Evolutionary conservation across 2,888 invertebrate species (phyloP), one percentile per base, ranked within the genome.

Genomic region (Unio pictorum): DNA sequence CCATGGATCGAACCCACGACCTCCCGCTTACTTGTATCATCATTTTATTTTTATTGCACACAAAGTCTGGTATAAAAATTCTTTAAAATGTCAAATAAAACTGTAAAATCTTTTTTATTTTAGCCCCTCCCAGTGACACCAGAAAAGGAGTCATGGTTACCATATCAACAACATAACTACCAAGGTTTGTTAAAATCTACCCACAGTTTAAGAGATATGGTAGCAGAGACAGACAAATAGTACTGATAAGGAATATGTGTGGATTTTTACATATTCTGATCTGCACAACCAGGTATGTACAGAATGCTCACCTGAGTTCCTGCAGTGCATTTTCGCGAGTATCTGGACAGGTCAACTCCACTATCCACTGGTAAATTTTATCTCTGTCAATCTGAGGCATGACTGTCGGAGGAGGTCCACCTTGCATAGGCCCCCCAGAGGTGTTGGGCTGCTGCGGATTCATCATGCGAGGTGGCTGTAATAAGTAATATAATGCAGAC

Each of bases 271-370:
- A 59, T 26, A 59, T 59, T 59, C 26, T n/a, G 45, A 34, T 54
- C 45, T 61, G 23, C 45, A 67, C 20, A 34, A 34, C 7, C 34
- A 34, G 7, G 34, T 15, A 56, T 4, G 70, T 81, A 45, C 15
- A 45, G 15, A 45, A 45, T 45, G 15, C 15, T 73, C 86, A 94
- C 94, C 97, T 98, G 58, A 99, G 91, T 91, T 99, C 99, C 65
- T 97, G 92, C n/a, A 99, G 92, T 56, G 99, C 99, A 91, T 95
- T 96, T 92, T 99, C 99, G 63, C 99, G 92, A 0, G 97, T 98
- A 84, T 96, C 96, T 28, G 97, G 96, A 91, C 95, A 96, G 61
- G 96, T 95, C 64, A 99, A 91, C 90, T 98, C 97, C 72, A 94
- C 92, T 83, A 98, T 97, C 97, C 97, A 97, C 80, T 94, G 93